phyloP scores from a whole-genome alignment of 2,888 invertebrate species.

The Trichacis sp. region DNA sequence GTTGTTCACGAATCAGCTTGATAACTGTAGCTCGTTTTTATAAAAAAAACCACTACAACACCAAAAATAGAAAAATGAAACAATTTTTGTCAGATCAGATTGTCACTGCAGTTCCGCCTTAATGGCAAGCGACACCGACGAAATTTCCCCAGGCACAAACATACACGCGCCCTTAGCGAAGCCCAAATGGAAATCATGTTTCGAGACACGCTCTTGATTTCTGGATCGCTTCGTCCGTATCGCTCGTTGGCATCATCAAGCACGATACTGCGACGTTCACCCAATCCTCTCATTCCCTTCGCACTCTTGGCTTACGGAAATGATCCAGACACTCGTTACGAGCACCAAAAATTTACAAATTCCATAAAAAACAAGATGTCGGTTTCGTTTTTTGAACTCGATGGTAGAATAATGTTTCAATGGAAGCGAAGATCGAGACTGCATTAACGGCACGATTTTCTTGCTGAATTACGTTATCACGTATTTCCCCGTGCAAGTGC shows the following conservation, averaged over 20 bases:
- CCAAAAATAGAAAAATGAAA: too few species aligned
- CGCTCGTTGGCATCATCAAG: constrained; percentile 21
- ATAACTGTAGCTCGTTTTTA: too few species aligned
- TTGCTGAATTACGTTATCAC: background rate
- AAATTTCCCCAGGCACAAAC: constrained; percentile 35
- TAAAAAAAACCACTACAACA: too few species aligned
- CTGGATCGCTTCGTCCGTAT: constrained; percentile 27
- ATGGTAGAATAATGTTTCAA: background rate
- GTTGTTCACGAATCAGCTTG: constrained; percentile 28
- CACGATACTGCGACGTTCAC: constrained; percentile 29
- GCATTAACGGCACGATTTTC: background rate
- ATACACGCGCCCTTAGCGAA: constrained; percentile 15
- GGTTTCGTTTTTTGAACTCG: constrained; percentile 12
- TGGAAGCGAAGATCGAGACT: background rate
- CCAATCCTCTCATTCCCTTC: constrained; percentile 16
- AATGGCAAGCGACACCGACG: constrained; percentile 36
- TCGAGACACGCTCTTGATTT: constrained; percentile 33
- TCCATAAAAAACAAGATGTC: too few species aligned
- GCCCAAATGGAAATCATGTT: constrained; percentile 32
- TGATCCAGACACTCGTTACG: constrained; percentile 11
- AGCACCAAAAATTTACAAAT: too few species aligned
- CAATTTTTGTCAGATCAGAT: too few species aligned
- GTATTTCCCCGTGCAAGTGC: background rate
- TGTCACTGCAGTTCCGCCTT: constrained; percentile 1
- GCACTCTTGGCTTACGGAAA: constrained; percentile 26